phyloP scores from a whole-genome alignment of 1,140 invertebrate species.

The Polyergus mexicanus region DNA sequence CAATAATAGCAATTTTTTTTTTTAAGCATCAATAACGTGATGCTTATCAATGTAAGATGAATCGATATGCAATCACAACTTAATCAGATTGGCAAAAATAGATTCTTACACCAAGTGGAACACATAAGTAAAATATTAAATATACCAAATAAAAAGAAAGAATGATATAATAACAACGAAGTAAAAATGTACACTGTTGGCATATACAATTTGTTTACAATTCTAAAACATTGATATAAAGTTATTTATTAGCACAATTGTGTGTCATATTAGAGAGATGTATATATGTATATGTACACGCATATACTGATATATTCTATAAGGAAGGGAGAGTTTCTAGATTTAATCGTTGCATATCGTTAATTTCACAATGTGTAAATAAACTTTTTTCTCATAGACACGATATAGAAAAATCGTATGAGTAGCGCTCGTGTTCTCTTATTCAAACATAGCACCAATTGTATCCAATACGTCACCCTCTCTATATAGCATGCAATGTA shows the following conservation, averaged over 20 bases:
- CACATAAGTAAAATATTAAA: conserved; percentile 57
- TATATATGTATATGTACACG: neutral
- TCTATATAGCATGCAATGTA: conserved; percentile 1
- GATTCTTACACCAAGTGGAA: conserved; percentile 64
- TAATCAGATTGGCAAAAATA: neutral
- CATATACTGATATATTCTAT: conserved; percentile 33
- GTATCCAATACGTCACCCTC: conserved; percentile 49
- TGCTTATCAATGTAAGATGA: neutral
- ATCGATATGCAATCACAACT: conserved; percentile 12
- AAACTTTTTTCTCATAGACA: conserved; percentile 38
- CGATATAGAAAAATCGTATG: conserved; percentile 19
- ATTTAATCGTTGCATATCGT: conserved; percentile 8
- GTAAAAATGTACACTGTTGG: conserved; percentile 80
- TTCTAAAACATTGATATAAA: conserved; percentile 85
- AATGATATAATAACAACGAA: conserved; percentile 65
- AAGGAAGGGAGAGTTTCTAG: conserved; percentile 10
- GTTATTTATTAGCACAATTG: conserved; percentile 77
- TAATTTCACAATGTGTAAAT: conserved; percentile 25
- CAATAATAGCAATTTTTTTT: neutral
- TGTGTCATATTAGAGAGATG: conserved; percentile 57
- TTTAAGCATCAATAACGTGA: neutral
- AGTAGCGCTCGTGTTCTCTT: conserved; percentile 46
- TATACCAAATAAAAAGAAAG: conserved; percentile 50
- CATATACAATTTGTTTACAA: conserved; percentile 74
- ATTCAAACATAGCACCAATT: conserved; percentile 61